These are phyloP conservation scores for Vanessa atalanta DNA, from an alignment of 1,140 invertebrate genomes.

Conservation along the genomic window DNA sequence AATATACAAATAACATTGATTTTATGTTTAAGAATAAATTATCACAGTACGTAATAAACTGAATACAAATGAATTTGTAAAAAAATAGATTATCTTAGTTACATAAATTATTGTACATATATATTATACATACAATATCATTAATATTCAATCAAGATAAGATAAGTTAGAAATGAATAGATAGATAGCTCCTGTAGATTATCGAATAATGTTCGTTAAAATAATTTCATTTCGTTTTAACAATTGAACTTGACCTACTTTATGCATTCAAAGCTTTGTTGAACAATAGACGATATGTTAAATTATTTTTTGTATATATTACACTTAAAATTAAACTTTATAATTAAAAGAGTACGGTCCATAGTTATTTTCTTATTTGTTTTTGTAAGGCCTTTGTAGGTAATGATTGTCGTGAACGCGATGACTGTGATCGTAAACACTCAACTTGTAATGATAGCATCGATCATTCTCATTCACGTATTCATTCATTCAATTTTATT, in stretches of 20 bases:
- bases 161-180: no score
- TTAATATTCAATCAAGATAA: no score
- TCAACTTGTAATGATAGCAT: slow-evolving; percentile 12
- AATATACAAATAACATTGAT: no score
- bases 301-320: neutral
- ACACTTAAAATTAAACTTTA: slow-evolving; percentile 7
- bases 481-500: slow-evolving; percentile 15
- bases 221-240: slow-evolving; percentile 20
- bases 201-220: slow-evolving; percentile 20
- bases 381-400: neutral
- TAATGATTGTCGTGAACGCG: slow-evolving; percentile 10
- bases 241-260: slow-evolving; percentile 34
- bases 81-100: no score
- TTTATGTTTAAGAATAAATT: no score
- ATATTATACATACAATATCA: no score
- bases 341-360: neutral
- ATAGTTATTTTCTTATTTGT: neutral
- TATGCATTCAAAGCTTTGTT: slow-evolving; percentile 22
- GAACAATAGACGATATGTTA: slow-evolving; percentile 29
- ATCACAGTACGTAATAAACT: no score
- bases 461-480: slow-evolving; percentile 13
- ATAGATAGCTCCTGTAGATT: neutral
- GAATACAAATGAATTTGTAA: no score
- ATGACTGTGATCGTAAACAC: slow-evolving; percentile 21
- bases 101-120: no score